Evolutionary conservation across 2,797 vertebrate genomes (phyloP).

Genomic region (Arvicola amphibius): DNA sequence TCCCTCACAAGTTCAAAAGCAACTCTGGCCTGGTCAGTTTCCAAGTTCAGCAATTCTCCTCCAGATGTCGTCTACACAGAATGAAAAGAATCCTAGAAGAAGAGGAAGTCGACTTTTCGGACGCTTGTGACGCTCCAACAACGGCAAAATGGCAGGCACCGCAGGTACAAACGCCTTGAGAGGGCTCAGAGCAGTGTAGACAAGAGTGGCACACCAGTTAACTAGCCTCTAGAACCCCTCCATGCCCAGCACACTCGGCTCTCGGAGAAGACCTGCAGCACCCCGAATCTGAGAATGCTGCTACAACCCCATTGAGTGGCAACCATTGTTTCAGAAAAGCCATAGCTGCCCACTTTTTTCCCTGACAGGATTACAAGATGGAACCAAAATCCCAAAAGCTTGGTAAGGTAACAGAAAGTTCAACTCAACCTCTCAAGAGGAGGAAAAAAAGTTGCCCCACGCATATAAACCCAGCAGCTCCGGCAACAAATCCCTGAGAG

Average conservation of each 20-base stretch:
- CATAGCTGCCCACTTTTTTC: not conserved
- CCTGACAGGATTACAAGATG: slow-evolving; percentile 1
- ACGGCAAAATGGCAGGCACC: slow-evolving; percentile 31
- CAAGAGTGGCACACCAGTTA: not conserved
- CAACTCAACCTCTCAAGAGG: not conserved
- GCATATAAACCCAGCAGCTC: not conserved
- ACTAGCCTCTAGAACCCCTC: not conserved
- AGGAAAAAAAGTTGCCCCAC: not conserved
- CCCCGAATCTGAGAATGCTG: not conserved
- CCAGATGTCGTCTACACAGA: slow-evolving; percentile 51
- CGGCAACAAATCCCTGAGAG: not conserved
- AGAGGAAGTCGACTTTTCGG: slow-evolving; percentile 39
- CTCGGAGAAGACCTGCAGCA: not conserved
- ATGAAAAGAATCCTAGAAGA: slow-evolving; percentile 50
- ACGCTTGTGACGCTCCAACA: slow-evolving; percentile 39
- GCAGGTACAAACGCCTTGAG: not conserved
- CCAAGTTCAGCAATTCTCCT: slow-evolving; percentile 49
- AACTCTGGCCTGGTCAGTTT: slow-evolving; percentile 30
- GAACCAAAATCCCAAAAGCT: slow-evolving; percentile 48
- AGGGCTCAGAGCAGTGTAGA: not conserved
- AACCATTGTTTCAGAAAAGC: not conserved
- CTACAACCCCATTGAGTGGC: not conserved
- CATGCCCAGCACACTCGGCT: not conserved
- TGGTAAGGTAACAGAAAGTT: not conserved
- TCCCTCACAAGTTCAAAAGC: slow-evolving; percentile 65